Evolutionary conservation across 2,113 vertebrate species (phyloP), one percentile per base, ranked within the genome.

Genomic region (Euleptes europaea): DNA sequence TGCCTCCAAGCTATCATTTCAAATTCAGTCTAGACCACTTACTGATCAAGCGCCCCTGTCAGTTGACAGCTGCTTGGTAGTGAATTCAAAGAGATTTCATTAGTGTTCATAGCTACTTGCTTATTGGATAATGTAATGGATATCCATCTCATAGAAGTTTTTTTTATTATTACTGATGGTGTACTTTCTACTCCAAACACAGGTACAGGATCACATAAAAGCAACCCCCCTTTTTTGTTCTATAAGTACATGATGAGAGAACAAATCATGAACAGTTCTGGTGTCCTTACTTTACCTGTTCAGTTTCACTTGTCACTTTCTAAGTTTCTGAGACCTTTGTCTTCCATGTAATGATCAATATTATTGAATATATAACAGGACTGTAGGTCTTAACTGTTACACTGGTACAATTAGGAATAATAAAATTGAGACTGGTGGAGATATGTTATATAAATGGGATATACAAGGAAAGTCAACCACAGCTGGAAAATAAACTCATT

Each of bases 1-100:
- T 92, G 89, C 80, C 90, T 87, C 33, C 66, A 83, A 87, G 85
- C 83, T 44, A 86, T 85, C 17, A 14, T 92, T 95, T 88, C 66
- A 88, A 70, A 91, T 85, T 84, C 86, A 87, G 66, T 57, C n/a
- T 60, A 77, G 33, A 40, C 49, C 85, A 83, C 83, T 83, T 80
- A 84, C 84, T 72, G 77, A 82, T 84, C 70, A 86, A 87, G 84
- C 84, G 65, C 81, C 0, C 0, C 49, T 75, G 31, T 85, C 88
- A 91, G 31, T 65, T 88, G 86, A 72, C 77, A 84, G 85, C 75
- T 92, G 83, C 71, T 67, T 54, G 40, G 72, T 85, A 82, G 86
- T 79, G 80, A 84, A 8, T 67, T 44, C 0, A 0, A 91, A 88
- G 79, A 78, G 74, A 90, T 94, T 89, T 51, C 87, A 60, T 76